Evolutionary conservation across 2,888 invertebrate genomes (phyloP).

Genomic region (Heliconius aoede): DNA sequence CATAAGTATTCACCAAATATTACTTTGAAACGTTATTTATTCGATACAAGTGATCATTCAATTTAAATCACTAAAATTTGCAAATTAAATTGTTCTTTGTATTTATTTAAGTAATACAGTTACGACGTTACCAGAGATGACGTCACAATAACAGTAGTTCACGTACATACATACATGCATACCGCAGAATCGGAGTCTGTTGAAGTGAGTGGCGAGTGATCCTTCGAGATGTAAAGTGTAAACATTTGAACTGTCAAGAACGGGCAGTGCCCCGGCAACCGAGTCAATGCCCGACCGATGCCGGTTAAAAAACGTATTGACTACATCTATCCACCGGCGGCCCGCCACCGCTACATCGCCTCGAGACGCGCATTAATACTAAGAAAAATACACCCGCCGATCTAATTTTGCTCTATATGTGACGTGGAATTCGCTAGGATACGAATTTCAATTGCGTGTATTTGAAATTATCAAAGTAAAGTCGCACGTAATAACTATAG

Average conservation of each 20-base stretch:
- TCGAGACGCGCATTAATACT: slow-evolving; percentile 61
- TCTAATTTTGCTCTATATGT: slow-evolving; percentile 32
- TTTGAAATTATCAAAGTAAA: not conserved
- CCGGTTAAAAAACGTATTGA: slow-evolving; percentile 80
- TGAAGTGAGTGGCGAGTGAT: slow-evolving; percentile 66
- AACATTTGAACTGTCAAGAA: slow-evolving; percentile 84
- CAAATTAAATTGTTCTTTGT: not conserved
- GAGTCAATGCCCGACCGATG: slow-evolving; percentile 81
- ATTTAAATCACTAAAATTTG: not conserved
- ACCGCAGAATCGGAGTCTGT: slow-evolving; percentile 38
- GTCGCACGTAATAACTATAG: not conserved
- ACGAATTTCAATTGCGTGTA: not conserved
- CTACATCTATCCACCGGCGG: slow-evolving; percentile 67
- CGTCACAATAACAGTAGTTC: slow-evolving; percentile 39
- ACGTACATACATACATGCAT: slow-evolving; percentile 10
- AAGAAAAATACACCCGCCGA: slow-evolving; percentile 54
- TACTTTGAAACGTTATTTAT: slow-evolving; percentile 31
- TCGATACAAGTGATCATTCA: not conserved
- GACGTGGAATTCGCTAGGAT: slow-evolving; percentile 18
- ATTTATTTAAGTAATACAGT: not conserved
- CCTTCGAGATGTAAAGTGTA: slow-evolving; percentile 76
- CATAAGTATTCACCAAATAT: slow-evolving; percentile 35
- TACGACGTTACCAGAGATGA: slow-evolving; percentile 10
- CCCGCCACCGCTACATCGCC: slow-evolving; percentile 52
- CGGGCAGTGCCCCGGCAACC: slow-evolving; percentile 79